Percentiles rank a stretch among this genome's conserved stretches.
Conservation (phyloP, 2,113 vertebrate genomes). For the Phoxinus phoxinus region DNA sequence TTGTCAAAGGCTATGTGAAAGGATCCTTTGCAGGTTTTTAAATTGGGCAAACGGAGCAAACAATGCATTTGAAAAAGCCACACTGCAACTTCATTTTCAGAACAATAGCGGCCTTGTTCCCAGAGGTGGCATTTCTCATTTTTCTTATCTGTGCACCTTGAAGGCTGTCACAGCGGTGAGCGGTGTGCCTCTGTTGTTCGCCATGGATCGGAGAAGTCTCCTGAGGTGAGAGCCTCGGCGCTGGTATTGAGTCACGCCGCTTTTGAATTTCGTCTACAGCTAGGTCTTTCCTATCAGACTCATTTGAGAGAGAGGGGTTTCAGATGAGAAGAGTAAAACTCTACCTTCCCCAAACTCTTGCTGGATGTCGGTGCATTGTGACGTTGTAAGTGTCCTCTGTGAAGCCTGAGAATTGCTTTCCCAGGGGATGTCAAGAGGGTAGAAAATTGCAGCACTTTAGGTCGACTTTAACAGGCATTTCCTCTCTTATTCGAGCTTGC, state of each 20-base stretch:
- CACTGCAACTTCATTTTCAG: conserved; percentile 61
- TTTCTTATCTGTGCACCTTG: conserved; percentile 76
- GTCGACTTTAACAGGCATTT: conserved; percentile 59
- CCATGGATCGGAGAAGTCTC: conserved; percentile 68
- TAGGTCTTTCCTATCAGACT: conserved; percentile 57
- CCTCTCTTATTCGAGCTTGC: conserved; percentile 33
- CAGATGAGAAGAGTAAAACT: conserved; percentile 29
- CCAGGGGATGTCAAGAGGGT: conserved; percentile 43
- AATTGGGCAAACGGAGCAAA: conserved; percentile 61
- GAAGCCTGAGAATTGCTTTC: conserved; percentile 55
- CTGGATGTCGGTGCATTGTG: conserved; percentile 57
- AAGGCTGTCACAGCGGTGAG: conserved; percentile 69
- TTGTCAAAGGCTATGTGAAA: conserved; percentile 46
- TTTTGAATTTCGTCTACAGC: conserved; percentile 66
- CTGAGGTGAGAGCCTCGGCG: conserved; percentile 59
- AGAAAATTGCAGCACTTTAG: conserved; percentile 61
- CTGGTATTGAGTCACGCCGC: conserved; percentile 70
- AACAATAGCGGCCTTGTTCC: conserved; percentile 61
- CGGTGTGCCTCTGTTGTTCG: conserved; percentile 58
- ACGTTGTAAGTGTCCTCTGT: conserved; percentile 49
- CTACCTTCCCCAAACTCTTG: conserved; percentile 51
- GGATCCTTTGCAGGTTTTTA: conserved; percentile 24
- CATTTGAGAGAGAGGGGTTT: conserved; percentile 46
- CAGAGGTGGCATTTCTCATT: conserved; percentile 71
- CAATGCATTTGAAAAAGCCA: conserved; percentile 58